phyloP scores from a whole-genome alignment of 1,140 invertebrate species.

The Hylyphantes graminicola region DNA sequence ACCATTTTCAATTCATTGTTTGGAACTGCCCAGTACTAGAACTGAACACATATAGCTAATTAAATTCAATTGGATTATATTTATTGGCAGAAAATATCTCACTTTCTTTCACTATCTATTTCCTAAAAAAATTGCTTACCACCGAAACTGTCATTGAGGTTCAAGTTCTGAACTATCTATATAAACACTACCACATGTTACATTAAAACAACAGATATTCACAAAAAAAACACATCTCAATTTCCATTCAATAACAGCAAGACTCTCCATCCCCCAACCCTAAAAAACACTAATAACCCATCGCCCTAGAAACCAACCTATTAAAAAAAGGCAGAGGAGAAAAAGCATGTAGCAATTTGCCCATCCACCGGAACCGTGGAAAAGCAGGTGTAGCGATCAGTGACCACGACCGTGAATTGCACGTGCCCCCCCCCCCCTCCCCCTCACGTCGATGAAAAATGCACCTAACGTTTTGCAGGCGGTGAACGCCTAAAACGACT shows the following conservation, averaged over 20 bases:
- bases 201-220: too few species aligned
- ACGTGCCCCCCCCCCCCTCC: not conserved
- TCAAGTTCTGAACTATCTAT: too few species aligned
- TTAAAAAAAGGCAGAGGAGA: not conserved
- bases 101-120: too few species aligned
- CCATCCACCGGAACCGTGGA: conserved; percentile 45
- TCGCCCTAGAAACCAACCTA: not conserved
- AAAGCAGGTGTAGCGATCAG: conserved; percentile 51
- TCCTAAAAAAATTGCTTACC: too few species aligned
- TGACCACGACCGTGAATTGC: conserved; percentile 48
- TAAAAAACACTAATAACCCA: not conserved
- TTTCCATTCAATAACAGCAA: not conserved
- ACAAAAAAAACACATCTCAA: too few species aligned
- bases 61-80: too few species aligned
- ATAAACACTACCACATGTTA: too few species aligned
- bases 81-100: too few species aligned
- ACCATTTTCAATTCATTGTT: too few species aligned
- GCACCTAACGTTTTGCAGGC: conserved; percentile 19
- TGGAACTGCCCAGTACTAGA: too few species aligned
- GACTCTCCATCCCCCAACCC: not conserved
- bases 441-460: conserved; percentile 19
- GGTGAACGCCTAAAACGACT: conserved; percentile 47
- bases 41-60: too few species aligned
- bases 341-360: conserved; percentile 44
- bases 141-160: too few species aligned